Evolutionary conservation across 2,888 invertebrate species (phyloP), one percentile per base, ranked within the genome.

Genomic region (Hirudinaria manillensis): DNA sequence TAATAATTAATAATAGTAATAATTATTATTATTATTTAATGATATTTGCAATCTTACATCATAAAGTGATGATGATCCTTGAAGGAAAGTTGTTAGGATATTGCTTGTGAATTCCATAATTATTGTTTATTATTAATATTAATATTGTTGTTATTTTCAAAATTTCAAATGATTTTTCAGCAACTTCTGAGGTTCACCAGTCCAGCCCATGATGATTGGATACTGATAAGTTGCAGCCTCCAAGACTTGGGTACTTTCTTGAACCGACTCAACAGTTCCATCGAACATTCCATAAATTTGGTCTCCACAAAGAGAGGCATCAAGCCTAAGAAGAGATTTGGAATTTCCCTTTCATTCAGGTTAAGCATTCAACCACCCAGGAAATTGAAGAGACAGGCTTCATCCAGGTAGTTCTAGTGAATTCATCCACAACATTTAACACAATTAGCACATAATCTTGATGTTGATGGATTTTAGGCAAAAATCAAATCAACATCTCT

Each of bases 221-320:
- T 82, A 70, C 82, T 83, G 77, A 82, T 87, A 19, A 83, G 84
- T 77, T 79, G 81, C 0, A 82, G 84, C 34, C 81, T 87, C 32
- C 80, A 80, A 51, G 79, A 83, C 29, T 82, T 87, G n/a, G 82
- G 83, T 73, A 82, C 81, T 51, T 86, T 86, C 81, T 81, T 87
- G 24, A 82, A 82, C 56, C 81, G 83, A 29, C 82, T 87, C 76
- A 86, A 86, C 78, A 84, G 85, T 77, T 84, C 86, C 56, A 84
- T 87, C 78, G 84, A 86, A 77, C 83, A 85, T 77, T 84, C 85
- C 10, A 84, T 86, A 80, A 84, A 85, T 78, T 80, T 84, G 71
- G 83, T 84, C 29, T 29, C 45, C 51, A 10, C 34, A 16, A 68
- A 68, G 36, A 34, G 34, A 10, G 32, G 34, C n/a, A 68, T 68